These are phyloP conservation scores for Lontra canadensis DNA, from an alignment of 2,113 vertebrate genomes.

Conservation along the genomic window DNA sequence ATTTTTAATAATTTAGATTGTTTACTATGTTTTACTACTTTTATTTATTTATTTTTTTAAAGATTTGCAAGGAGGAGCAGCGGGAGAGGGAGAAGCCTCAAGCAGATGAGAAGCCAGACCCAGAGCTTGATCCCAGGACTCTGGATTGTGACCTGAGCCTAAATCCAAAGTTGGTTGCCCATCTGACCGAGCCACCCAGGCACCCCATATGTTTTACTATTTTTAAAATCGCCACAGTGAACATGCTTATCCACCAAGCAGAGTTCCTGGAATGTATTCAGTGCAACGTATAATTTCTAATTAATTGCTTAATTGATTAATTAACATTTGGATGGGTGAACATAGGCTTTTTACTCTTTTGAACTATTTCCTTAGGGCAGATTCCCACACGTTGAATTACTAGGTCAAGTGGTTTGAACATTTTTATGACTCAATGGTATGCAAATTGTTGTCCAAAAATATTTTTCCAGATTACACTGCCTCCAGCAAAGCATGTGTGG, in stretches of 20 bases:
- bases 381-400: conserved; percentile 13
- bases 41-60: neutral
- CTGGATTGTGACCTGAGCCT: neutral
- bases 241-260: neutral
- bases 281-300: neutral
- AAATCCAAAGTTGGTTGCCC: neutral
- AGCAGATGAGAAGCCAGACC: neutral
- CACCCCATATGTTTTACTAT: neutral
- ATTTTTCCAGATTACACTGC: conserved; percentile 50
- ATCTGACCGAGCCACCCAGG: neutral
- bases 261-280: neutral
- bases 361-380: conserved; percentile 21
- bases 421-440: conserved; percentile 39
- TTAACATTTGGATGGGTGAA: conserved; percentile 35
- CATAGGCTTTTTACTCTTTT: conserved; percentile 23
- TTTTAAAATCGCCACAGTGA: neutral
- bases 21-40: neutral
- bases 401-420: conserved; percentile 46
- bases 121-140: neutral
- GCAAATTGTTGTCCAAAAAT: conserved; percentile 66
- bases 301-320: conserved; percentile 30
- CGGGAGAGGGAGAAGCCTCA: neutral
- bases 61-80: neutral
- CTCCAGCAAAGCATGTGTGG: conserved; percentile 48
- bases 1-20: neutral